phyloP scores from a whole-genome alignment of 2,888 invertebrate species.

The Heteromurus nitidus region DNA sequence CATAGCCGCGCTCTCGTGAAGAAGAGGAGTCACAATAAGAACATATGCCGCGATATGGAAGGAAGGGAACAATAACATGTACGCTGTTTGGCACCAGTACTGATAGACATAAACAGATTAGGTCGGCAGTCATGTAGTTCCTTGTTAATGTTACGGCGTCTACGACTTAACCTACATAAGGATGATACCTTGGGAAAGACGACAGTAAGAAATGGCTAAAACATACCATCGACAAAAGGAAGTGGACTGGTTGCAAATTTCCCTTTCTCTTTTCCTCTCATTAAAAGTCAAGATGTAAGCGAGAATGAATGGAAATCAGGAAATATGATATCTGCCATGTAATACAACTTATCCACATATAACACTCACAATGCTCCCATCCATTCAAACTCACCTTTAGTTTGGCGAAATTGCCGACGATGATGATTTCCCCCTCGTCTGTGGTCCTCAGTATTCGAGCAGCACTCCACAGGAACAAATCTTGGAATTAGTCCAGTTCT shows the following conservation, averaged over 20 bases:
- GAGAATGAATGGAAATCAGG: slow-evolving; percentile 18
- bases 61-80: slow-evolving; percentile 9
- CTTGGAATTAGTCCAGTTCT: too few relatives aligned
- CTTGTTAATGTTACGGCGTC: neutral
- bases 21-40: neutral
- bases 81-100: slow-evolving; percentile 29
- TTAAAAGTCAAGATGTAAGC: slow-evolving; percentile 8
- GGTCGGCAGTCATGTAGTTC: slow-evolving; percentile 22
- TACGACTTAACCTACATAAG: slow-evolving; percentile 35
- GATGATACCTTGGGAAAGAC: neutral
- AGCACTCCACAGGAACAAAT: too few relatives aligned
- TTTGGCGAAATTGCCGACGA: too few relatives aligned
- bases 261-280: too few relatives aligned
- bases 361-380: neutral
- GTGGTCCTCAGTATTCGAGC: too few relatives aligned
- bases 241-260: too few relatives aligned
- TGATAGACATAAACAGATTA: slow-evolving; percentile 31
- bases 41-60: slow-evolving; percentile 5
- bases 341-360: neutral
- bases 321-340: neutral
- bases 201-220: too few relatives aligned
- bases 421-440: too few relatives aligned
- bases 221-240: too few relatives aligned
- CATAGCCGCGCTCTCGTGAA: neutral
- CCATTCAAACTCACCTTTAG: neutral